Evolutionary conservation across 2,797 vertebrate species (phyloP).

Genomic region (Paratrypauchen microcephalus): DNA sequence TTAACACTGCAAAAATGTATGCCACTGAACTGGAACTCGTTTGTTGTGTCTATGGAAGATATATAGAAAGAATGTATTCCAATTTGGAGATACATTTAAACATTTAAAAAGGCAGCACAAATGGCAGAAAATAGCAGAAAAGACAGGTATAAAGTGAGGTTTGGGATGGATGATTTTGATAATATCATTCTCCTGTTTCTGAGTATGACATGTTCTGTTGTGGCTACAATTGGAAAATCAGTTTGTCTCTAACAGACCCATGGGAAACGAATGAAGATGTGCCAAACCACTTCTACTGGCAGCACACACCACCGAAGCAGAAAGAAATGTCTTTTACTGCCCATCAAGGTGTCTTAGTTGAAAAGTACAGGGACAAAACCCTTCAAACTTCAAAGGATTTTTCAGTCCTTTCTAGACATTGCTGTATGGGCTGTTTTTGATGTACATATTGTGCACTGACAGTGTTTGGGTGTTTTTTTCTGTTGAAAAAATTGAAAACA

Average conservation of each 20-base stretch:
- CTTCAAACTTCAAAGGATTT: too few species aligned
- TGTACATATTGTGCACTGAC: too few species aligned
- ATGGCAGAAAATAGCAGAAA: too few species aligned
- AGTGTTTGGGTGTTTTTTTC: too few species aligned
- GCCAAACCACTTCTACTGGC: constrained; percentile 10
- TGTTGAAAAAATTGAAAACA: too few species aligned
- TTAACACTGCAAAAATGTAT: constrained; percentile 2
- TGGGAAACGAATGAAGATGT: constrained; percentile 42
- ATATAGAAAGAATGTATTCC: neutral
- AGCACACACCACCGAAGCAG: neutral
- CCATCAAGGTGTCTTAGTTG: constrained; percentile 19
- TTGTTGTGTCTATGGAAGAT: neutral
- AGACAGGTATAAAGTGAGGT: too few species aligned
- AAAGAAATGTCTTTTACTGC: constrained; percentile 13
- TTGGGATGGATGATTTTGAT: neutral
- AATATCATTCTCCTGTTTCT: neutral
- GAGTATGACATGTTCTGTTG: neutral
- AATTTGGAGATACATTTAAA: too few species aligned
- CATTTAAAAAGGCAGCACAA: too few species aligned
- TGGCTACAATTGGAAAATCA: neutral
- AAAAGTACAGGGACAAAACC: constrained; percentile 1
- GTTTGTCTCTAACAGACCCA: constrained; percentile 28
- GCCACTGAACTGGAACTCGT: neutral
- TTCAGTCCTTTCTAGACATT: too few species aligned
- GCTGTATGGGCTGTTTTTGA: too few species aligned